phyloP scores from a whole-genome alignment of 1,140 invertebrate genomes.

The Hyposmocoma kahamanoa region DNA sequence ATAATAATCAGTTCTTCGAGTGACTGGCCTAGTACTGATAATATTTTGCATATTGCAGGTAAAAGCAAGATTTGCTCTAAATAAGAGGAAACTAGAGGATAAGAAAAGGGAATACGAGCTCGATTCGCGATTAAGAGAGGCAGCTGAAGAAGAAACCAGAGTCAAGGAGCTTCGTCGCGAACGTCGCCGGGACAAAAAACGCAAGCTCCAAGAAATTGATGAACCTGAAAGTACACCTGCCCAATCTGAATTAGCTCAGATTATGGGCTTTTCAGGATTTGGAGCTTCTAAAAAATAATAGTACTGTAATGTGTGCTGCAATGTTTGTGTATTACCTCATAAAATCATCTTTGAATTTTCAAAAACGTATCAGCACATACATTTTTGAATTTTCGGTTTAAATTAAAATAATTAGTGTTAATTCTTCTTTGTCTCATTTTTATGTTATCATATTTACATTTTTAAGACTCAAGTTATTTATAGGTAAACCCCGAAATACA shows the following conservation, averaged over 20 bases:
- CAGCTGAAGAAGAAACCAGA: conserved; percentile 98
- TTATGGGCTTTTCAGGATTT: conserved; percentile 99
- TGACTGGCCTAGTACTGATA: too few species aligned
- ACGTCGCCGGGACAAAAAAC: conserved; percentile 91
- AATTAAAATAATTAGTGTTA: too few species aligned
- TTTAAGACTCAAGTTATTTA: too few species aligned
- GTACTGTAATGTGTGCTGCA: not conserved
- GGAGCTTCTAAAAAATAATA: conserved; percentile 87
- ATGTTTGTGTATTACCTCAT: not conserved
- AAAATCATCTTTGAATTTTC: too few species aligned
- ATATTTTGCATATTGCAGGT: conserved; percentile 76
- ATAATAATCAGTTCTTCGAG: too few species aligned
- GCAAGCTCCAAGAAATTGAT: conserved; percentile 85
- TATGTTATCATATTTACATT: too few species aligned
- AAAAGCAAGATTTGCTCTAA: conserved; percentile 93
- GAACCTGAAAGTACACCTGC: conserved; percentile 77
- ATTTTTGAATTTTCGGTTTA: too few species aligned
- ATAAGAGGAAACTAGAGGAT: conserved; percentile 96
- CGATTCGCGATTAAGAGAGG: conserved; percentile 91
- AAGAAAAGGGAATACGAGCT: conserved; percentile 98
- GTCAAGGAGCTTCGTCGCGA: conserved; percentile 93
- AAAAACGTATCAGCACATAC: too few species aligned
- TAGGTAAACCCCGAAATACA: too few species aligned
- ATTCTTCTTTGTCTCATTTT: too few species aligned
- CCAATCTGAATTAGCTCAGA: conserved; percentile 89